Evolutionary conservation across 2,888 invertebrate genomes (phyloP).

Genomic region (Ctenicera cuprea): DNA sequence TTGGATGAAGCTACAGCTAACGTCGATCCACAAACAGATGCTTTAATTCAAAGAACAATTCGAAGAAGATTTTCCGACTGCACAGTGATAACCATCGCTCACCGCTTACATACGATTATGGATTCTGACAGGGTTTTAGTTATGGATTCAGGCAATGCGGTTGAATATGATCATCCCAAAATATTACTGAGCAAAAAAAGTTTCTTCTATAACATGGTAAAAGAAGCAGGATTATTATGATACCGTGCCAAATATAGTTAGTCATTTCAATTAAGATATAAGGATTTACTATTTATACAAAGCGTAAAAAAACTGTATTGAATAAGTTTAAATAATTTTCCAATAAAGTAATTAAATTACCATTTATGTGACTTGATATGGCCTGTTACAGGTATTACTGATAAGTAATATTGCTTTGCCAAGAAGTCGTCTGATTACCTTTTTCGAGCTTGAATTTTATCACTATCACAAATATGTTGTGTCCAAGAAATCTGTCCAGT

Average conservation of each 20-base stretch:
- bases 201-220: conserved; percentile 79
- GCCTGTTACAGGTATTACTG: not conserved
- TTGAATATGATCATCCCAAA: conserved; percentile 85
- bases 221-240: conserved; percentile 81
- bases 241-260: conserved; percentile 4
- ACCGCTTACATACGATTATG: conserved; percentile 88
- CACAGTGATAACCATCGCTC: conserved; percentile 88
- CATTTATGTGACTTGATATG: not conserved
- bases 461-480: too few species aligned
- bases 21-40: conserved; percentile 85
- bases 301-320: not conserved
- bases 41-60: conserved; percentile 84
- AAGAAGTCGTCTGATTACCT: too few species aligned
- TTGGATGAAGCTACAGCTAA: conserved; percentile 86
- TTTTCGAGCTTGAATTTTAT: too few species aligned
- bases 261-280: not conserved
- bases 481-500: too few species aligned
- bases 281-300: not conserved
- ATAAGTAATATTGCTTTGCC: not conserved
- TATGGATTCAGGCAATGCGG: conserved; percentile 83
- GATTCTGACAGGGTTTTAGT: conserved; percentile 87
- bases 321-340: not conserved
- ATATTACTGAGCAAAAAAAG: conserved; percentile 77
- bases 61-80: conserved; percentile 82
- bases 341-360: not conserved